Percentiles rank a stretch among this genome's conserved stretches.
Evolutionary conservation across 2,113 vertebrate genomes (phyloP).

Genomic region (Cololabis saira): DNA sequence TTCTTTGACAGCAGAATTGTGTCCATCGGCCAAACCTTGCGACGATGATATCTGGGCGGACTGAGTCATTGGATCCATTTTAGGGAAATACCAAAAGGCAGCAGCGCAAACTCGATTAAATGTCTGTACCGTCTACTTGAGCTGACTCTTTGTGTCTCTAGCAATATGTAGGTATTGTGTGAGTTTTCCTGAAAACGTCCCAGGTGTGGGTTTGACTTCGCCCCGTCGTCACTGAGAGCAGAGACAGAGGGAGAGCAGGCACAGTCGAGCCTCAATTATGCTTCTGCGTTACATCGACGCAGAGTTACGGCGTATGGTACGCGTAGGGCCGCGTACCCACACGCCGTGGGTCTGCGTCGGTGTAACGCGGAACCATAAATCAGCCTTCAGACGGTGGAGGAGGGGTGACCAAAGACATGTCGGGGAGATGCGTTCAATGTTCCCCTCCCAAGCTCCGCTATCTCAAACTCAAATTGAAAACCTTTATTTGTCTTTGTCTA

Average conservation of each 20-base stretch:
- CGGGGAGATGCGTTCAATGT: constrained; percentile 51
- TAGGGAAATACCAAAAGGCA: constrained; percentile 41
- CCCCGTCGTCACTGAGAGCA: constrained; percentile 43
- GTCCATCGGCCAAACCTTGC: constrained; percentile 79
- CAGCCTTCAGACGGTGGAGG: constrained; percentile 53
- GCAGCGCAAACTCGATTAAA: constrained; percentile 29
- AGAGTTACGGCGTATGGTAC: too few species aligned
- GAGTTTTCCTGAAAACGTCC: constrained; percentile 51
- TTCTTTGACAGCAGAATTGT: constrained; percentile 79
- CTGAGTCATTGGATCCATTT: constrained; percentile 84
- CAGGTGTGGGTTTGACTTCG: constrained; percentile 43
- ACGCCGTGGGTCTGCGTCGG: too few species aligned
- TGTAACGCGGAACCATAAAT: too few species aligned
- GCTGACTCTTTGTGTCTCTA: constrained; percentile 4
- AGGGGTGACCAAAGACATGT: constrained; percentile 52
- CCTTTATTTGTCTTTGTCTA: neutral
- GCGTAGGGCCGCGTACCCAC: too few species aligned
- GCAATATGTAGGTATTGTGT: constrained; percentile 2
- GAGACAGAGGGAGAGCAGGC: constrained; percentile 50
- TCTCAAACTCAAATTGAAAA: neutral
- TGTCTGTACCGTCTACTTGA: constrained; percentile 5
- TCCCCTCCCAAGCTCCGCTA: neutral
- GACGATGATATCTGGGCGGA: constrained; percentile 84
- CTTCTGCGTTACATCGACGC: too few species aligned
- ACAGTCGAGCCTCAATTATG: too few species aligned